Base-by-base conservation (phyloP, 2,797 vertebrate genomes). In the Tamandua tetradactyla region DNA sequence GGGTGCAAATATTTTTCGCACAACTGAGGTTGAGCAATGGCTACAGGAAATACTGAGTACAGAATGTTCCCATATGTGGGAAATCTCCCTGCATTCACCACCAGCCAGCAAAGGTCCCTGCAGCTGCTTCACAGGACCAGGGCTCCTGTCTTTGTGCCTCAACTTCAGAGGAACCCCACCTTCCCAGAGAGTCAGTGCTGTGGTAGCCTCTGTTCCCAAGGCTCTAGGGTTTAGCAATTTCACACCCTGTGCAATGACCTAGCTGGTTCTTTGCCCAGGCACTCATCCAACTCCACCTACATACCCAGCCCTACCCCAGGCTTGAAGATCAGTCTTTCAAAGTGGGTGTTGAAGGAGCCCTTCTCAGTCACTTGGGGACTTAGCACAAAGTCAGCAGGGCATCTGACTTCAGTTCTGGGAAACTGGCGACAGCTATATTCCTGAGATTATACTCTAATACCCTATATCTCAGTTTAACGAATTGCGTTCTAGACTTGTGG, bases 11-110 rank as follows among this genome's bases (percentile, higher is more conserved):
- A 94, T 83, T 96, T 97, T 97, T 95, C 49, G 68, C 81, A 97
- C 71, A 94, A 91, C 44, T 95, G 94, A 86, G 84, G 94, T 97
- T 97, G 95, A 96, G 95, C 94, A 97, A 97, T 4, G 71, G 64
- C 89, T 87, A 79, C 96, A 95, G 96, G 93, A 96, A 97, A 84
- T 84, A 22, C 86, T 93, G n/a, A 78, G 95, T 23, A 97, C 96
- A 71, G 89, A 97, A 94, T 90, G 95, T 97, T 96, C 96, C 87
- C 62, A 44, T 35, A 59, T 87, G 72, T 66, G 59, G 89, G 87
- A 95, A 91, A 91, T 79, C 87, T 96, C 52, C 84, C 75, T 81
- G 49, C 0, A 0, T 55, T 71, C 82, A 71, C 95, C 78, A 93
- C 68, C 42, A 87, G 90, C 71, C 82, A 91, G 92, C 80, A 90